phyloP scores from a whole-genome alignment of 2,797 vertebrate genomes.

The Dallia pectoralis region DNA sequence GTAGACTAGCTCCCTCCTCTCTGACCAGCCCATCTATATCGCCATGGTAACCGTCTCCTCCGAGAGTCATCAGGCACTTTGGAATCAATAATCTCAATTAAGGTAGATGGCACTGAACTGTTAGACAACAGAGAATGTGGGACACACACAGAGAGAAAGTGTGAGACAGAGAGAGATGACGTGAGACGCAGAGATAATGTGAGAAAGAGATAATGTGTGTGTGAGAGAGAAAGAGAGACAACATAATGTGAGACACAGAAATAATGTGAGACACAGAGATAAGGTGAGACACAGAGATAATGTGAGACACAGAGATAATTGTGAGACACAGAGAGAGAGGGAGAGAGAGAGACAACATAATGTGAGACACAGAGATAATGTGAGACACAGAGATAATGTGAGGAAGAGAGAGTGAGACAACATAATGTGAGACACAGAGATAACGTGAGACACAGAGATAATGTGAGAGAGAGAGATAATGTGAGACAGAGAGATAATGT shows the following conservation, averaged over 20 bases:
- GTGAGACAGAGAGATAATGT: background rate
- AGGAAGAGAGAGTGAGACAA: background rate
- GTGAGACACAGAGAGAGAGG: too few relatives aligned
- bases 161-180: background rate
- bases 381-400: too few relatives aligned
- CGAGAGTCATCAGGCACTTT: background rate
- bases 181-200: background rate
- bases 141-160: background rate
- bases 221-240: background rate
- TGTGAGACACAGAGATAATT: too few relatives aligned
- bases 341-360: too few relatives aligned
- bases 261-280: too few relatives aligned
- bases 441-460: background rate
- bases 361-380: too few relatives aligned
- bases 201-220: too few relatives aligned
- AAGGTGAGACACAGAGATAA: too few relatives aligned
- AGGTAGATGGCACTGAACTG: background rate
- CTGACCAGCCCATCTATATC: slow-evolving; percentile 11
- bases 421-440: too few relatives aligned
- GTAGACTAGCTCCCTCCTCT: background rate
- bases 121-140: background rate
- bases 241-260: too few relatives aligned
- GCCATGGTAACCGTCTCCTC: slow-evolving; percentile 26
- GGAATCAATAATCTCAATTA: slow-evolving; percentile 4
- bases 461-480: background rate